Evolutionary conservation across 2,888 invertebrate species (phyloP), one percentile per base, ranked within the genome.

Genomic region (Synergus itoensis): DNA sequence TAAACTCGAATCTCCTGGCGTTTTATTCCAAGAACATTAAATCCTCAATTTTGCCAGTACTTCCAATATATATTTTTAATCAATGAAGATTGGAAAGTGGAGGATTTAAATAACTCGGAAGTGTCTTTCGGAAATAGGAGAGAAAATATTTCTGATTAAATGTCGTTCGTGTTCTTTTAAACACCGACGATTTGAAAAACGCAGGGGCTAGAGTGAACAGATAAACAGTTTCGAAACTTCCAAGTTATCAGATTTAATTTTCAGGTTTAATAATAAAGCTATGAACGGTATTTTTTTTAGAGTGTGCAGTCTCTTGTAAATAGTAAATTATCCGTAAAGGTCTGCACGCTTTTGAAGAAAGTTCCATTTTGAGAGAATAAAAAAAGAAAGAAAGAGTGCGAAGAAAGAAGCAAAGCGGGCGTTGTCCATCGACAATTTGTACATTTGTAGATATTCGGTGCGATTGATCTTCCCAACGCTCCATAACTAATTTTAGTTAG

Each of bases 381-480:
- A 36, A 48, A 41, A 65, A 65, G 36, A 41, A n/a, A 28, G 45
- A 67, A 77, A 64, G 63, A 40, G 41, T n/a, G 67, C 45, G 12
- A 45, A 53, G 28, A 62, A 76, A 48, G 48, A 21, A 77, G 53
- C 16, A 73, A 57, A 53, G 28, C 73, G 73, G 73, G 73, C 63
- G 80, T 81, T 78, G 81, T 85, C 83, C 79, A 78, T 83, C 81
- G 84, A 83, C 82, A 86, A 87, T 88, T 88, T 90, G 90, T 90
- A 90, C 84, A 90, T 90, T 90, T 90, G 90, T 90, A 90, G 89
- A 90, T 90, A 89, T 79, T 84, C 80, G 80, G 83, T 84, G 83
- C 83, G 82, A 81, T 80, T 80, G 65, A 64, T 80, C 77, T 79
- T 81, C 64, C 57, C 79, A 78, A 77, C 57, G 63, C 76, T 79